phyloP scores from a whole-genome alignment of 2,797 vertebrate species.

The Cephalopachus bancanus region DNA sequence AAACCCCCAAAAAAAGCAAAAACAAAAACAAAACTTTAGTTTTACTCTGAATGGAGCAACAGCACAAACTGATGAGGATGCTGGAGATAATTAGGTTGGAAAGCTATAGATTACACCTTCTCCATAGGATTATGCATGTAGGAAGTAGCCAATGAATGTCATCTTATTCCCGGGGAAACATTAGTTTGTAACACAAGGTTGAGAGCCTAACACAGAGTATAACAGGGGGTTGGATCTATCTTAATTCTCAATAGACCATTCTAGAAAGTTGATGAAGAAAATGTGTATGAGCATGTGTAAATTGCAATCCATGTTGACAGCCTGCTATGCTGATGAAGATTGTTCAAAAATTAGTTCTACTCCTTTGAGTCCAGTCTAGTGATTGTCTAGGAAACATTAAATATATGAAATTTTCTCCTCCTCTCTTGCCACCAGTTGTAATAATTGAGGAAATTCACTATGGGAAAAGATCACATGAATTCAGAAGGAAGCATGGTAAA shows the following conservation, averaged over 20 bases:
- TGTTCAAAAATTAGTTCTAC: background rate
- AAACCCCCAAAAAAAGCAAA: background rate
- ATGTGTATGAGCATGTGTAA: background rate
- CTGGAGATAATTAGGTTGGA: background rate
- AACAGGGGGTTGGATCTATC: background rate
- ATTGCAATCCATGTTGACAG: background rate
- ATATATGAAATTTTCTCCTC: conserved; percentile 5
- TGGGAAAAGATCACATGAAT: background rate
- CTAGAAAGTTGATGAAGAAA: background rate
- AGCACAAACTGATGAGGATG: background rate
- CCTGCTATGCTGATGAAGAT: background rate
- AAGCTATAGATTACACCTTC: background rate
- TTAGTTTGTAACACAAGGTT: background rate
- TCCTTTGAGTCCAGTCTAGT: background rate
- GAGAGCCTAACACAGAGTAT: background rate
- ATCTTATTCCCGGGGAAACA: background rate
- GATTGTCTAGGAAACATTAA: background rate
- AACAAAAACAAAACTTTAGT: too few species aligned
- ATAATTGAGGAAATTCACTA: background rate
- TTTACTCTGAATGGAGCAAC: conserved; percentile 25
- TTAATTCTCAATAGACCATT: background rate
- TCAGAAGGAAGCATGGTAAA: background rate
- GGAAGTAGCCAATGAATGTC: background rate
- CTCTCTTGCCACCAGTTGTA: conserved; percentile 2
- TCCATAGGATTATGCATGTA: background rate